Evolutionary conservation across 2,888 invertebrate species (phyloP), one percentile per base, ranked within the genome.

Genomic region (Drosophila setosimentum): DNA sequence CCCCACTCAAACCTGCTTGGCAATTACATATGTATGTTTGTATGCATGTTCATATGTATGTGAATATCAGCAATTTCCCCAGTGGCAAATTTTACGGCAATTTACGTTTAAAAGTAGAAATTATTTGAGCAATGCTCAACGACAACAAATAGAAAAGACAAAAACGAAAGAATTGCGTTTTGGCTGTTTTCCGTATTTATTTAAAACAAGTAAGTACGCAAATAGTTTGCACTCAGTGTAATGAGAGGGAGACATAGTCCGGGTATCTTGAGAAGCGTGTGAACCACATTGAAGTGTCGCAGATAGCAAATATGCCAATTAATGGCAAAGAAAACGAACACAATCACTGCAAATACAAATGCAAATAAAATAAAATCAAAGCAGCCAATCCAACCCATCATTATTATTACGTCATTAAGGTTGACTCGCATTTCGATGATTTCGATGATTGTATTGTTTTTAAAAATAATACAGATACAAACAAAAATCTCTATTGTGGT

Each of bases 391-490:
- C 71, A 45, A 24, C 16, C 24, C 45, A 45, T 45, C 45, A 89
- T 86, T 86, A 83, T 78, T 89, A 83, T 89, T 86, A 75, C 83
- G 75, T 78, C 83, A 89, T 89, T 83, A 83, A 68, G 80, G 78
- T 78, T 85, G 77, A 61, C 29, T 73, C 64, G 53, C 71, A 69
- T 24, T 16, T 45, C 45, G 16, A 45, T 45, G 45, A 63, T 24
- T 35, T 35, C 49, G 32, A 37, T 50, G 32, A 13, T n/a, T 21
- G 30, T 42, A 7, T 42, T 21, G 24, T 54, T 24, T 50, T 29
- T 29, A 29, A 18, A 29, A 50, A 50, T 45, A 45, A 24, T 24
- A 16, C 13, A 24, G 16, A 50, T 18, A 27, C 16, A 29, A 24
- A 45, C 16, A 53, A 24, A 49, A 55, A 40, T 30, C 55, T 51